A percentile compares a stretch with the other conserved stretches of the same genome.
These are phyloP conservation scores for Alfaro cultratus DNA, from an alignment of 2,797 vertebrate genomes.

Conservation along the genomic window DNA sequence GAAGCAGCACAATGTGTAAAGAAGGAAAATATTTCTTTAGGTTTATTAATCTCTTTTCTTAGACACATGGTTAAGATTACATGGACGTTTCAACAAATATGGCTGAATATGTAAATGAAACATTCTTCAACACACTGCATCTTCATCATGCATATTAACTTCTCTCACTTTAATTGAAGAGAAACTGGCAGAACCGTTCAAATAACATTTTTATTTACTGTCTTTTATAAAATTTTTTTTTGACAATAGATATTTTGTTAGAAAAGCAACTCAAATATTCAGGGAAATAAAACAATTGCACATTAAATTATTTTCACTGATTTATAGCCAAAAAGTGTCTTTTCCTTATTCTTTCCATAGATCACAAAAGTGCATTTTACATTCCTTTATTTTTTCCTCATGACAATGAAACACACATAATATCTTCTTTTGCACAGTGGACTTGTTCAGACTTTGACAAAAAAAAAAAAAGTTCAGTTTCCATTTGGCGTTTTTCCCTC, in stretches of 20 bases:
- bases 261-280: conserved; percentile 79
- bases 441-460: conserved; percentile 22
- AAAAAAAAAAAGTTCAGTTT: neutral
- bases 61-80: conserved; percentile 44
- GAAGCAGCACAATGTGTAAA: conserved; percentile 24
- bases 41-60: conserved; percentile 73
- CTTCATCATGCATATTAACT: conserved; percentile 75
- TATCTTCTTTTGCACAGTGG: conserved; percentile 30
- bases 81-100: conserved; percentile 48
- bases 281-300: conserved; percentile 40
- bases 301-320: conserved; percentile 37
- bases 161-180: conserved; percentile 49
- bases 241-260: conserved; percentile 40
- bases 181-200: conserved; percentile 39
- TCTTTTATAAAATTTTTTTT: conserved; percentile 24
- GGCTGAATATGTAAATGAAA: conserved; percentile 48
- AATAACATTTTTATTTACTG: neutral
- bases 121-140: conserved; percentile 57
- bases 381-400: conserved; percentile 44
- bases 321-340: conserved; percentile 46
- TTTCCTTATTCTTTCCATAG: conserved; percentile 37
- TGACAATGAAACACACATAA: conserved; percentile 47
- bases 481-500: conserved; percentile 24
- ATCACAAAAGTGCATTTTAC: conserved; percentile 54
- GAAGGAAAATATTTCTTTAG: conserved; percentile 78